These are phyloP conservation scores for Strongylocentrotus purpuratus DNA, from an alignment of 35 echinoderm and acorn worm genomes.

Conservation along the genomic window DNA sequence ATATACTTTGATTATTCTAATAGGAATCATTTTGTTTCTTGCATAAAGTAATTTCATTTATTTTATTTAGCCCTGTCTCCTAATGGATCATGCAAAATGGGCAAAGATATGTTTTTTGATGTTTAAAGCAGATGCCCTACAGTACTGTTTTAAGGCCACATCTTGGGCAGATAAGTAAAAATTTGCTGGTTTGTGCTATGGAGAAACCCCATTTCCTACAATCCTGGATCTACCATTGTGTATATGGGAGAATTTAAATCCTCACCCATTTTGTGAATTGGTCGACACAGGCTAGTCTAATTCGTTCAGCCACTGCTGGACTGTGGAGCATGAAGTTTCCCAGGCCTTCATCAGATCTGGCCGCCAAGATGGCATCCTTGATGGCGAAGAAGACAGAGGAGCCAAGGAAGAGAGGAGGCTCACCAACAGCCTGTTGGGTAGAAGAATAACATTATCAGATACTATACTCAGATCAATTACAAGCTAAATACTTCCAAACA, in stretches of 20 bases:
- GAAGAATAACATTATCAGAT: neutral
- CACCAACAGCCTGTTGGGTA: conserved; percentile 74
- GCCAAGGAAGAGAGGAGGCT: conserved; percentile 83
- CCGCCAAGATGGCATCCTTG: conserved; percentile 83
- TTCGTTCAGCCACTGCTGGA: conserved; percentile 77
- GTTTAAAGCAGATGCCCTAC: no score
- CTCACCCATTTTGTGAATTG: conserved; percentile 76
- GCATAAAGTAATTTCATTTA: no score
- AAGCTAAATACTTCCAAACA: no score
- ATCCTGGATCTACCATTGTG: neutral
- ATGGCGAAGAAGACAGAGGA: conserved; percentile 90
- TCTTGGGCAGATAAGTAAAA: no score
- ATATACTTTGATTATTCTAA: no score
- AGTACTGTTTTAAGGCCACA: no score
- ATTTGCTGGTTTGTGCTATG: no score
- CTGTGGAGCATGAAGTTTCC: conserved; percentile 72
- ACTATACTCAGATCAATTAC: no score
- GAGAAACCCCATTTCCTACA: neutral
- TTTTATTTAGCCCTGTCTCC: no score
- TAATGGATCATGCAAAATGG: no score
- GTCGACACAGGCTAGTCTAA: conserved; percentile 80
- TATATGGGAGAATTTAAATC: neutral
- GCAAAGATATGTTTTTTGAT: no score
- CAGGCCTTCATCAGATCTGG: conserved; percentile 74
- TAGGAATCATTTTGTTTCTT: no score